A percentile compares a stretch with the other conserved stretches of the same genome.
Evolutionary conservation across 1,140 invertebrate genomes (phyloP).

Genomic region (Zaprionus africanus): DNA sequence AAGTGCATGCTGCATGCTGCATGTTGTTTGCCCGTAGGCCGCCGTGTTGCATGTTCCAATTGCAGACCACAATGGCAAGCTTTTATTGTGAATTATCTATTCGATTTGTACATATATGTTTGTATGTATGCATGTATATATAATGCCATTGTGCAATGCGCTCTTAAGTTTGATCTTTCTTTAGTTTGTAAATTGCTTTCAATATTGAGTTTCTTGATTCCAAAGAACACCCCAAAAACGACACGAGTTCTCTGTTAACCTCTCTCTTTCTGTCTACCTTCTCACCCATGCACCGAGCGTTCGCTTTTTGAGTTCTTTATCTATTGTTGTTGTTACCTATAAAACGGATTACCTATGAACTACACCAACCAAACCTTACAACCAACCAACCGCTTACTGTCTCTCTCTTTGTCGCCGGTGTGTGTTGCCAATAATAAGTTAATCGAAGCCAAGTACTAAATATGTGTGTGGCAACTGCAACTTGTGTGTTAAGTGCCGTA

Average conservation of each 20-base stretch:
- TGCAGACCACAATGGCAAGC: constrained; percentile 1
- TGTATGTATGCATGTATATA: background rate
- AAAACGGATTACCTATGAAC: constrained; percentile 54
- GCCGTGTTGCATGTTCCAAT: constrained; percentile 24
- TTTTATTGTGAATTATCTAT: constrained; percentile 18
- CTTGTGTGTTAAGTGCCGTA: constrained; percentile 4
- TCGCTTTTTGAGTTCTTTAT: constrained; percentile 66
- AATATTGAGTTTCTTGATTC: constrained; percentile 50
- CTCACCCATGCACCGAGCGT: constrained; percentile 70
- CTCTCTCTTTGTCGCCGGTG: constrained; percentile 35
- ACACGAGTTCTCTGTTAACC: constrained; percentile 44
- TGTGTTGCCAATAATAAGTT: constrained; percentile 37
- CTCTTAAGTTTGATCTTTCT: constrained; percentile 53
- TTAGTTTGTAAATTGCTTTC: constrained; percentile 59
- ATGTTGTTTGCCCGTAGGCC: constrained; percentile 8
- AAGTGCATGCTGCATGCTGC: constrained; percentile 1
- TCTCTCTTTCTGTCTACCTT: constrained; percentile 20
- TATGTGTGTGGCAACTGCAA: constrained; percentile 30
- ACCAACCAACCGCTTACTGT: constrained; percentile 44
- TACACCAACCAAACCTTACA: constrained; percentile 9
- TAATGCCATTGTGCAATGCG: constrained; percentile 36
- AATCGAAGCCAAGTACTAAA: constrained; percentile 29
- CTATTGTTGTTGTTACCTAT: constrained; percentile 64
- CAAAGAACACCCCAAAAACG: constrained; percentile 37
- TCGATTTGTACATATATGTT: background rate